phyloP scores from a whole-genome alignment of 1,140 invertebrate species.

The Mamestra configurata region DNA sequence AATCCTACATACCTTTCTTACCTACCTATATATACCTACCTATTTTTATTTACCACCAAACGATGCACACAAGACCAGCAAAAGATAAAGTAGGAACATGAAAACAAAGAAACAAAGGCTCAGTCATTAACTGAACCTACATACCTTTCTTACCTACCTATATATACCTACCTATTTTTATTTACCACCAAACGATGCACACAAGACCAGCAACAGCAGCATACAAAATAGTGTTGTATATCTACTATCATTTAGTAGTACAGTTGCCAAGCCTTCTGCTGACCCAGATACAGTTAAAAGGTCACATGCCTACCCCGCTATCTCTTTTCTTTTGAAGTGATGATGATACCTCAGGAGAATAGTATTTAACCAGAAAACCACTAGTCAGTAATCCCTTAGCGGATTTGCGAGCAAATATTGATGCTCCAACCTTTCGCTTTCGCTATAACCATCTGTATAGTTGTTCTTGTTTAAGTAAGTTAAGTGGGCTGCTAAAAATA shows the following conservation, averaged over 20 bases:
- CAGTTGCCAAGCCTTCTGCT: constrained; percentile 31
- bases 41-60: not conserved
- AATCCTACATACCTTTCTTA: too few relatives aligned
- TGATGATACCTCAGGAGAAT: not conserved
- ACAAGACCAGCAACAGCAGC: not conserved
- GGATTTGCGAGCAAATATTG: constrained; percentile 27
- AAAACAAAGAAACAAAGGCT: too few relatives aligned
- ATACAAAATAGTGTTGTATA: not conserved
- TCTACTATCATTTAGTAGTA: constrained; percentile 1
- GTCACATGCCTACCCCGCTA: not conserved
- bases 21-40: not conserved
- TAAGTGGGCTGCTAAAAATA: too few relatives aligned
- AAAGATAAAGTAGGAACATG: too few relatives aligned
- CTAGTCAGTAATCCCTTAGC: not conserved
- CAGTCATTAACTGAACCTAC: too few relatives aligned
- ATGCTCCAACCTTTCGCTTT: not conserved
- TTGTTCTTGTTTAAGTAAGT: not conserved
- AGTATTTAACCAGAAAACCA: constrained; percentile 8
- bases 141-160: too few relatives aligned
- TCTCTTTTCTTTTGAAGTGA: constrained; percentile 28
- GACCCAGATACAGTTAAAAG: constrained; percentile 17
- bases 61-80: not conserved
- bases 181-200: not conserved
- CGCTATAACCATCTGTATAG: not conserved
- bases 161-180: not conserved